phyloP scores from a whole-genome alignment of 92 coral and sea anemone species.

The Palythoa grandis region DNA sequence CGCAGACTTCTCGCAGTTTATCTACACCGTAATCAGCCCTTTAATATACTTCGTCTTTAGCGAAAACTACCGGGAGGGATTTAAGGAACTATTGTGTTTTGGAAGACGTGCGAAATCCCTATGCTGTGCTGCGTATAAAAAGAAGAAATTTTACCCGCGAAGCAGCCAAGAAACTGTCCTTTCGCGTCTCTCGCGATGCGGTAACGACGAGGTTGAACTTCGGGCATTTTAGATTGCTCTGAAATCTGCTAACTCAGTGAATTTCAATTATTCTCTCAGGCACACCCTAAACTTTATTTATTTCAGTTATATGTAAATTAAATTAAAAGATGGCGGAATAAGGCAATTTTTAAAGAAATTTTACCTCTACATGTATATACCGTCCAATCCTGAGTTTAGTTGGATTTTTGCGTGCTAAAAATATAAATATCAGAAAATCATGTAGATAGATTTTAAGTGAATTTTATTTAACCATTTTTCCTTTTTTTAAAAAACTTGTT shows the following conservation, averaged over 20 bases:
- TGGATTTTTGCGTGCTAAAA: too few species aligned
- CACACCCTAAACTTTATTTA: too few species aligned
- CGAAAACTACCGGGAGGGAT: slow-evolving; percentile 21
- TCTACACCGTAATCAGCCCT: slow-evolving; percentile 30
- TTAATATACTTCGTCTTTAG: slow-evolving; percentile 32
- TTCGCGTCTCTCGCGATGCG: slow-evolving; percentile 2
- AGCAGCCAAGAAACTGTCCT: background rate
- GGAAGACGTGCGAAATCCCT: background rate
- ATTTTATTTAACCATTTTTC: too few species aligned
- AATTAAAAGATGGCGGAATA: too few species aligned
- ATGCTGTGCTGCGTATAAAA: background rate
- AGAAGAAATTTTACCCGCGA: background rate
- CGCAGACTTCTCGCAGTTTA: slow-evolving; percentile 43
- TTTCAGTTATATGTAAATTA: too few species aligned
- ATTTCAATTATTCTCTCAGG: background rate
- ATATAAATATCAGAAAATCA: too few species aligned
- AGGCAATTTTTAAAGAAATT: too few species aligned
- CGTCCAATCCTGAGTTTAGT: too few species aligned
- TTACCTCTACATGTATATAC: too few species aligned
- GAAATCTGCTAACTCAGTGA: background rate
- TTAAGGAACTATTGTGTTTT: slow-evolving; percentile 11
- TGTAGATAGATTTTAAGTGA: too few species aligned
- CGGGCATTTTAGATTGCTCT: background rate
- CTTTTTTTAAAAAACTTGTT: too few species aligned
- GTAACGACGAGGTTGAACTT: background rate